A percentile compares a stretch with the other conserved stretches of the same genome.
phyloP scores from a whole-genome alignment of 2,113 vertebrate species.

The Poicephalus gulielmi region DNA sequence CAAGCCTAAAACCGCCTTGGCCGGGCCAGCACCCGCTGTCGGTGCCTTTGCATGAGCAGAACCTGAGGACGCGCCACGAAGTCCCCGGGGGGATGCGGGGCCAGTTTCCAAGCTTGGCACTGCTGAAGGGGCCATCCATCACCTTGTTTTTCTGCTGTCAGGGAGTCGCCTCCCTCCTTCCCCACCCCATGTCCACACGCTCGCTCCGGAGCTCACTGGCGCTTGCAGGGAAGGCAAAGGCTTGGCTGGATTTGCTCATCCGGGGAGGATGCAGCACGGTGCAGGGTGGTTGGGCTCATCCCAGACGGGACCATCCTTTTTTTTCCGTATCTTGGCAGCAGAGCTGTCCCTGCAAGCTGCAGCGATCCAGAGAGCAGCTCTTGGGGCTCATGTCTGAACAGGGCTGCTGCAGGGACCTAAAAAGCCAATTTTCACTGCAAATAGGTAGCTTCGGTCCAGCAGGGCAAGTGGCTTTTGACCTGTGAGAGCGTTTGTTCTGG shows the following conservation, averaged over 20 bases:
- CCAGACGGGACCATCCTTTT: accelerated
- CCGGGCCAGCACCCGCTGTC: accelerated
- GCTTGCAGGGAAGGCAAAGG: background rate
- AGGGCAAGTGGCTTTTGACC: background rate
- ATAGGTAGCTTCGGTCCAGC: background rate
- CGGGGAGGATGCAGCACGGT: accelerated
- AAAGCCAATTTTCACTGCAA: background rate
- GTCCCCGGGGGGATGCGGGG: accelerated
- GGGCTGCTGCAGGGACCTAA: background rate
- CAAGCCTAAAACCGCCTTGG: accelerated
- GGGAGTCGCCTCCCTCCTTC: background rate
- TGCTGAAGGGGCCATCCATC: background rate
- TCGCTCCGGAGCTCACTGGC: background rate
- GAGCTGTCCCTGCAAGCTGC: background rate
- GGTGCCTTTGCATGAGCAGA: background rate
- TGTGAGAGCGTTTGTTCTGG: background rate
- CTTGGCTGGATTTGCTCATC: background rate
- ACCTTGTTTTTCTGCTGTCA: background rate
- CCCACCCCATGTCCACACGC: accelerated
- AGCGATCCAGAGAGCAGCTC: background rate
- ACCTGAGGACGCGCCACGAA: accelerated
- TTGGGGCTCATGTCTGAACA: background rate
- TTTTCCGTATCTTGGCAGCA: background rate
- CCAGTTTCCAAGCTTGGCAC: background rate
- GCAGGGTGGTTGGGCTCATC: background rate